Conservation (phyloP, 1,140 invertebrate species). For the Hormaphis cornu region DNA sequence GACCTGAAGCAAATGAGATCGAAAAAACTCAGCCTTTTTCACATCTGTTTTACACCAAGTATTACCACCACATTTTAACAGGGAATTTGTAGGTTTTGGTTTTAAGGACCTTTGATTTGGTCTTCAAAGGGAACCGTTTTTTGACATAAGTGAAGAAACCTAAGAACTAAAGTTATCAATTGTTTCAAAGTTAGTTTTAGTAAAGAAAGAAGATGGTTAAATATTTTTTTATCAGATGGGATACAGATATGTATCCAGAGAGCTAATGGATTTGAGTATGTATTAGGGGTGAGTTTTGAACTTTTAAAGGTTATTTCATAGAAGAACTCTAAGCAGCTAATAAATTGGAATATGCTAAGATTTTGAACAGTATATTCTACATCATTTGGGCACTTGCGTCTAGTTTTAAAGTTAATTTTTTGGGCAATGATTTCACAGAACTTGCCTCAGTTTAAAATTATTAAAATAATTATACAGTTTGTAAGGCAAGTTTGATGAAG, state of each 20-base stretch:
- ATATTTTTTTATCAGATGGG: background rate
- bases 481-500: background rate
- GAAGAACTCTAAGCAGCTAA: background rate
- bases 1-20: background rate
- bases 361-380: background rate
- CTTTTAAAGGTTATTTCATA: background rate
- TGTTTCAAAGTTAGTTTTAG: background rate
- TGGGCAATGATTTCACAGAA: background rate
- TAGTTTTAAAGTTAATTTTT: background rate
- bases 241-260: background rate
- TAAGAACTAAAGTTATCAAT: background rate
- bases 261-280: background rate
- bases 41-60: background rate
- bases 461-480: too few species aligned
- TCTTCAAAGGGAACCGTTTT: background rate
- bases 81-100: background rate
- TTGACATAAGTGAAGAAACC: background rate
- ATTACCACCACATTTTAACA: background rate
- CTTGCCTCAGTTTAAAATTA: background rate
- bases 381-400: background rate
- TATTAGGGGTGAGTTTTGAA: background rate
- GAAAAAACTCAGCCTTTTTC: background rate
- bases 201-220: background rate
- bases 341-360: background rate
- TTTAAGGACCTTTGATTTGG: background rate